These are phyloP conservation scores for Danionella cerebrum DNA, from an alignment of 2,113 vertebrate genomes.

Conservation along the genomic window DNA sequence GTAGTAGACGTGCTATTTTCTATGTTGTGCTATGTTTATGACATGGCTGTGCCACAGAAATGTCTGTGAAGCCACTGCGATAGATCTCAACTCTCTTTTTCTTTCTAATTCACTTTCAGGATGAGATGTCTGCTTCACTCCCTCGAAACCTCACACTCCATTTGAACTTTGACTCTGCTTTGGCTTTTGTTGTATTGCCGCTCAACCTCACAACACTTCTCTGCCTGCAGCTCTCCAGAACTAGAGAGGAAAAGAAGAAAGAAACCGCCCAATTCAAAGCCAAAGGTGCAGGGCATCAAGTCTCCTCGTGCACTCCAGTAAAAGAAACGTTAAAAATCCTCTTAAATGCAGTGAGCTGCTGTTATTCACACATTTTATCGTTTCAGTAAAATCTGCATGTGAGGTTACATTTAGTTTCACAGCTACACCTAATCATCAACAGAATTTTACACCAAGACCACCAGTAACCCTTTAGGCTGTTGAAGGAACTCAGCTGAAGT, in stretches of 20 bases:
- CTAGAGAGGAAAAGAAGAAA: neutral
- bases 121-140: neutral
- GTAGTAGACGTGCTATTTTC: no score
- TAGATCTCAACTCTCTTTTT: neutral
- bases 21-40: neutral
- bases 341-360: neutral
- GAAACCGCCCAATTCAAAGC: neutral
- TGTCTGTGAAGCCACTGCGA: neutral
- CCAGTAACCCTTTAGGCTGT: no score
- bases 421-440: no score
- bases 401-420: no score
- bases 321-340: neutral
- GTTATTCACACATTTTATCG: neutral
- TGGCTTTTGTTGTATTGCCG: neutral
- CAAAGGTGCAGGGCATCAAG: neutral
- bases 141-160: neutral
- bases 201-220: neutral
- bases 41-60: neutral
- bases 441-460: no score
- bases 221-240: neutral
- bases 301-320: neutral
- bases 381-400: no score
- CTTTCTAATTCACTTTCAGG: slow-evolving; percentile 1
- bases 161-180: slow-evolving; percentile 11
- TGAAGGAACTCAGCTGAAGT: no score